Evolutionary conservation across 2,113 vertebrate genomes (phyloP).

Genomic region (Cyanoramphus novaezelandiae): DNA sequence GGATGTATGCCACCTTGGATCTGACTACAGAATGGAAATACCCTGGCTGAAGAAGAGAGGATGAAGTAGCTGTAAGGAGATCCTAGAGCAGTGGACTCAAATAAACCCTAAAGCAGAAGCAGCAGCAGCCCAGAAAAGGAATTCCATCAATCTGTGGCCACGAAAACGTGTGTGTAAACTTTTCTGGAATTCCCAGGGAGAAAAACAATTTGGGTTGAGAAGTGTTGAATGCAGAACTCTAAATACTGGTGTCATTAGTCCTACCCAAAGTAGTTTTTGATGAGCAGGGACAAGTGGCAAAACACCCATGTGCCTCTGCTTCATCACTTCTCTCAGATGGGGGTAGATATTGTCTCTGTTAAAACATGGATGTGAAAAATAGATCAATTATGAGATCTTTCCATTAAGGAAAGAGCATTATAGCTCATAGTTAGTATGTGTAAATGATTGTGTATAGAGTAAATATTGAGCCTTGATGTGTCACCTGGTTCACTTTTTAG

Average conservation of each 20-base stretch:
- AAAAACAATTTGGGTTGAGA: background rate
- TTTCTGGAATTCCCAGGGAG: slow-evolving; percentile 4
- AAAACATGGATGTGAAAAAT: background rate
- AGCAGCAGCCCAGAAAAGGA: background rate
- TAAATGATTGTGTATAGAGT: background rate
- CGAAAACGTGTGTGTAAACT: background rate
- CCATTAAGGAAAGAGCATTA: background rate
- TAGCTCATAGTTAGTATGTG: background rate
- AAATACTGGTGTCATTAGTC: background rate
- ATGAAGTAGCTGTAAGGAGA: slow-evolving; percentile 13
- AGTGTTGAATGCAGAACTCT: background rate
- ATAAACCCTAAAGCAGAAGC: slow-evolving; percentile 14
- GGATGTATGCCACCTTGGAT: background rate
- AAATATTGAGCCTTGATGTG: background rate
- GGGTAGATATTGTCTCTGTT: background rate
- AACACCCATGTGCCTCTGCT: background rate
- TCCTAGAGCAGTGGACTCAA: background rate
- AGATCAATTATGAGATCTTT: background rate
- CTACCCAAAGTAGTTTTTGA: background rate
- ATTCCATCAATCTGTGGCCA: background rate
- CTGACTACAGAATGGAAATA: slow-evolving; percentile 18
- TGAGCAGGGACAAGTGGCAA: background rate
- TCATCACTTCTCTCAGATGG: background rate
- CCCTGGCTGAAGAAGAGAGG: slow-evolving; percentile 18
- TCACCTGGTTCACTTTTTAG: background rate